Evolutionary conservation across 2,797 vertebrate species (phyloP).

Genomic region (Halcyon smyrnensis): DNA sequence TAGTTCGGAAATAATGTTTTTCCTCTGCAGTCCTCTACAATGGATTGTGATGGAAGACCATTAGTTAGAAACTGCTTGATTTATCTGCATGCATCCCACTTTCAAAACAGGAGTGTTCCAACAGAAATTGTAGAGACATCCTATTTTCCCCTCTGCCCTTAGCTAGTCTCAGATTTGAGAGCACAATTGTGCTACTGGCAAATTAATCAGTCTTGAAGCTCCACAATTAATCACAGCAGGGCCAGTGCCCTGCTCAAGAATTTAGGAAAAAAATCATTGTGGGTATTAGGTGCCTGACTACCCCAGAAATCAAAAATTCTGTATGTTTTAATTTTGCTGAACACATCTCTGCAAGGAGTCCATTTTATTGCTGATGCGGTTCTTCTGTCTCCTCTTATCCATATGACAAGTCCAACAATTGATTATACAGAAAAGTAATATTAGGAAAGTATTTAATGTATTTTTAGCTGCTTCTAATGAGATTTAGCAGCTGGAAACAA

Average conservation of each 20-base stretch:
- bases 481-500: conserved; percentile 59
- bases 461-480: conserved; percentile 59
- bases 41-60: not conserved
- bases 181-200: not conserved
- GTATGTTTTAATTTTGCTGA: not conserved
- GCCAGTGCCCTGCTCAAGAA: not conserved
- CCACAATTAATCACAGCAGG: conserved; percentile 11
- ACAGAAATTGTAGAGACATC: not conserved
- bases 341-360: not conserved
- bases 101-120: not conserved
- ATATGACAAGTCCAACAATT: conserved; percentile 19
- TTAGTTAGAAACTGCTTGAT: not conserved
- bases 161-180: not conserved
- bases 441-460: conserved; percentile 15
- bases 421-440: not conserved
- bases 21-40: not conserved
- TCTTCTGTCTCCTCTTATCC: not conserved
- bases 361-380: conserved; percentile 2
- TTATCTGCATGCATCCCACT: not conserved
- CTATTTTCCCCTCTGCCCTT: not conserved
- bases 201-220: conserved; percentile 27
- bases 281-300: conserved; percentile 17
- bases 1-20: not conserved
- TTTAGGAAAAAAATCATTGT: not conserved
- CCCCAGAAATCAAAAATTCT: conserved; percentile 1